Evolutionary conservation across 2,797 vertebrate species (phyloP), one percentile per base, ranked within the genome.

Genomic region (Labeo calbasu): DNA sequence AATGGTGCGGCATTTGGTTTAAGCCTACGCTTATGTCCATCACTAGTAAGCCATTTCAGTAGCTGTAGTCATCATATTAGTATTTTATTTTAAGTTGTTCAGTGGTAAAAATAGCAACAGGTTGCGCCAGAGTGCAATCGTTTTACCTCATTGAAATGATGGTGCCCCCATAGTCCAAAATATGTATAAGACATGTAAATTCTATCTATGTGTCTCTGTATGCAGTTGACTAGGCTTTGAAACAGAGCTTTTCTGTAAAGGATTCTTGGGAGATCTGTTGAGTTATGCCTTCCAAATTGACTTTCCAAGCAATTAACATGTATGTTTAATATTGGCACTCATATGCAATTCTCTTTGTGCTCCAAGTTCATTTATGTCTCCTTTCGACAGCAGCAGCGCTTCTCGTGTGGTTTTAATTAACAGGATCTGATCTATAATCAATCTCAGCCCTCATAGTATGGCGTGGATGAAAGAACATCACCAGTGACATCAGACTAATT

Each of bases 251-350:
- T 53, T 70, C 14, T 72, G n/a, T 57, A 21, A 55, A 61, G 81
- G 71, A 65, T 65, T 68, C 32, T 46, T 57, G 40, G 40, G 25
- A 61, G 48, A 77, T 61, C 3, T 17, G 36, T 77, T 4, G 32
- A 55, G 81, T 57, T 57, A 68, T 36, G 76, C 40, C 65, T 70
- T 63, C 66, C 48, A 84, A 71, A 77, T 73, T 46, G 83, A 87
- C 82, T 87, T 87, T 84, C 79, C 76, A 61, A 68, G 79, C 79
- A 85, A 78, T 87, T 75, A 84, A 72, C 65, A 80, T 68, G 32
- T 32, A 77, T 82, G 83, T 82, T 85, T 87, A 82, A 85, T 82
- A 69, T 69, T 21, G 28, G 70, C 50, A 19, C 72, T 81, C 48
- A 65, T 84, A 40, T 79, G 25, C n/a, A 57, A 84, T 78, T 84